These are phyloP conservation scores for Zelostemma sp. DNA, from an alignment of 1,140 invertebrate genomes.

Conservation along the genomic window DNA sequence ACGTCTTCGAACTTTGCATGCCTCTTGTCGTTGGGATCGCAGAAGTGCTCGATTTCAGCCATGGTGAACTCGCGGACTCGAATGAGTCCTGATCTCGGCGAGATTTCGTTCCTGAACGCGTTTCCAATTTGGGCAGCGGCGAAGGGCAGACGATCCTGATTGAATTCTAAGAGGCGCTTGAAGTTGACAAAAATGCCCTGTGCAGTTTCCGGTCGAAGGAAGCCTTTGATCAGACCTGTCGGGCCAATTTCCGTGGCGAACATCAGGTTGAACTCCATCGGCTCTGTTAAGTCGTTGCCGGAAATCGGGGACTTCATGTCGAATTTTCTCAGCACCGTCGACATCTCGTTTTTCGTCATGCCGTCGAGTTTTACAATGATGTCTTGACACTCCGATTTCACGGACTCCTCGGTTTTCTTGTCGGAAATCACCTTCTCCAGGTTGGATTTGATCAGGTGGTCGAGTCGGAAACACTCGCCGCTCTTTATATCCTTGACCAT, in stretches of 20 bases:
- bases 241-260: conserved; percentile 98
- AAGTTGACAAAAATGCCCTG: conserved; percentile 99
- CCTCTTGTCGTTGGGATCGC: conserved; percentile 89
- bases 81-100: conserved; percentile 95
- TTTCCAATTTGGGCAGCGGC: conserved; percentile 98
- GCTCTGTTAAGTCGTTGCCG: conserved; percentile 93
- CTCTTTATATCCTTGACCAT: conserved; percentile 98
- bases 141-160: conserved; percentile 96
- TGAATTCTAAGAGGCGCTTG: conserved; percentile 96
- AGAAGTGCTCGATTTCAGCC: conserved; percentile 99
- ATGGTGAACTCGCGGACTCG: conserved; percentile 98
- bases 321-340: conserved; percentile 84
- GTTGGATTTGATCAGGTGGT: conserved; percentile 98
- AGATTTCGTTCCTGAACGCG: conserved; percentile 99
- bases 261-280: conserved; percentile 99
- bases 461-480: conserved; percentile 97
- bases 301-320: conserved; percentile 95
- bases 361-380: conserved; percentile 89
- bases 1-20: conserved; percentile 93
- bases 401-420: conserved; percentile 82
- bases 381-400: conserved; percentile 83
- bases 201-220: conserved; percentile 96
- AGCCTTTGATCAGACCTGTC: conserved; percentile 90
- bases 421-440: conserved; percentile 90
- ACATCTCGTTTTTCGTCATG: conserved; percentile 91